phyloP scores from a whole-genome alignment of 1,140 invertebrate species.

The Neoseiulus cucumeris region DNA sequence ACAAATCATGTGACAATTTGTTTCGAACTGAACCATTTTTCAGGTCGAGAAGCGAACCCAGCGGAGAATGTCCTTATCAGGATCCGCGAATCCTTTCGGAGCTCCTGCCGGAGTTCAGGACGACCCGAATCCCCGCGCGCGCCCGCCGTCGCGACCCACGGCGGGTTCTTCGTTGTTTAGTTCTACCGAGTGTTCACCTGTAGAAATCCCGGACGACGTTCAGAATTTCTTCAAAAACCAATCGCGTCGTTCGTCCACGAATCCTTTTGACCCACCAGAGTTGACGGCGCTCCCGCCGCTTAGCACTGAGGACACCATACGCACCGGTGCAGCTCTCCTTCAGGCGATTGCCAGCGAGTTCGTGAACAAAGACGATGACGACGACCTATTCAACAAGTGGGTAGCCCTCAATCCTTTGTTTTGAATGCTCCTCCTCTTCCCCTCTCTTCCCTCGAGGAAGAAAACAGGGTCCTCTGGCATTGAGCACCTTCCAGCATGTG shows the following conservation, averaged over 20 bases:
- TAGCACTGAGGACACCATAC: constrained; percentile 4
- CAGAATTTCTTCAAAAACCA: constrained; percentile 9
- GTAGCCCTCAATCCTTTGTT: too few species aligned
- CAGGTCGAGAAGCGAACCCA: background rate
- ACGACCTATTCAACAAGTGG: background rate
- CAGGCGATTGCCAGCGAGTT: constrained; percentile 9
- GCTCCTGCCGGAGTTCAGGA: background rate
- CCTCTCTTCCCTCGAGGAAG: too few species aligned
- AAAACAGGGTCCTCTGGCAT: too few species aligned
- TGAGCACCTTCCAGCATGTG: too few species aligned
- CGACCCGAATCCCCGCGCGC: background rate
- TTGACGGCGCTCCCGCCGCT: background rate
- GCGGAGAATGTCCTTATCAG: background rate
- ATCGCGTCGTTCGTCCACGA: background rate
- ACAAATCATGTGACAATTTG: too few species aligned
- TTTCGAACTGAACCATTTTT: too few species aligned
- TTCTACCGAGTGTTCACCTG: constrained; percentile 4
- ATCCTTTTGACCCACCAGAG: background rate
- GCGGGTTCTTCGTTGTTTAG: constrained; percentile 2
- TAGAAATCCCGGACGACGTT: constrained; percentile 6
- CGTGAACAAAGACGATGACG: constrained; percentile 4
- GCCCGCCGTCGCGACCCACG: background rate
- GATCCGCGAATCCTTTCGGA: background rate
- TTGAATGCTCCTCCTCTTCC: too few species aligned
- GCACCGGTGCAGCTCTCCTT: constrained; percentile 3